These are phyloP conservation scores for Leucania comma DNA, from an alignment of 2,888 invertebrate genomes.

Conservation along the genomic window DNA sequence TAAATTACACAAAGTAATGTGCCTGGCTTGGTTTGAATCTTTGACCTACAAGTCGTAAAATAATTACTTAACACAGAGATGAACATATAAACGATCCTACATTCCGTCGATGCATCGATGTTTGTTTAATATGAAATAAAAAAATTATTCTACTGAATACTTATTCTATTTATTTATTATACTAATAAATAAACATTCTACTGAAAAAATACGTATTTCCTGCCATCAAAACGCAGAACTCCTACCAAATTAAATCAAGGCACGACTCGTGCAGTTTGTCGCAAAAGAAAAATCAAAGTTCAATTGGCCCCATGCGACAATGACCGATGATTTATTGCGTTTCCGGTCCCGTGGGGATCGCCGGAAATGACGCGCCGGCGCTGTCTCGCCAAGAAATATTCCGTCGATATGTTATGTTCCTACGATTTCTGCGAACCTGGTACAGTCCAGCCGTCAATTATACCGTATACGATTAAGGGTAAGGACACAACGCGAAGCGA, in stretches of 20 bases:
- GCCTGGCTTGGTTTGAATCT: no score
- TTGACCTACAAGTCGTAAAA: no score
- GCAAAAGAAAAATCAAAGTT: constrained; percentile 80
- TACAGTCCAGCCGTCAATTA: constrained; percentile 66
- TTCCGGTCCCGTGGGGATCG: constrained; percentile 73
- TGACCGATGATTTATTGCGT: constrained; percentile 85
- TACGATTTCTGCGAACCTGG: constrained; percentile 55
- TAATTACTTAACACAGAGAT: no score
- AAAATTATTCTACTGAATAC: no score
- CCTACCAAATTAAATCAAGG: constrained; percentile 56
- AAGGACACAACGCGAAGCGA: neutral
- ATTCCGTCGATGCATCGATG: neutral
- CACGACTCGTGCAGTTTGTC: constrained; percentile 58
- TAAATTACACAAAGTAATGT: no score
- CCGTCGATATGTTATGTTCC: constrained; percentile 72
- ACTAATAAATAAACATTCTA: neutral
- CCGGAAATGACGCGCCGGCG: constrained; percentile 74
- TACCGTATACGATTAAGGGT: constrained; percentile 61
- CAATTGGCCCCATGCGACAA: constrained; percentile 83
- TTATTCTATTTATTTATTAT: no score
- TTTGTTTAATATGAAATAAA: no score
- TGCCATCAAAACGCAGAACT: neutral
- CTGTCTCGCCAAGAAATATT: constrained; percentile 73
- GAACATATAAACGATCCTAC: no score
- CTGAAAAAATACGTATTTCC: neutral